These are phyloP conservation scores for Glaucidium brasilianum DNA, from an alignment of 2,113 vertebrate species.

Conservation along the genomic window DNA sequence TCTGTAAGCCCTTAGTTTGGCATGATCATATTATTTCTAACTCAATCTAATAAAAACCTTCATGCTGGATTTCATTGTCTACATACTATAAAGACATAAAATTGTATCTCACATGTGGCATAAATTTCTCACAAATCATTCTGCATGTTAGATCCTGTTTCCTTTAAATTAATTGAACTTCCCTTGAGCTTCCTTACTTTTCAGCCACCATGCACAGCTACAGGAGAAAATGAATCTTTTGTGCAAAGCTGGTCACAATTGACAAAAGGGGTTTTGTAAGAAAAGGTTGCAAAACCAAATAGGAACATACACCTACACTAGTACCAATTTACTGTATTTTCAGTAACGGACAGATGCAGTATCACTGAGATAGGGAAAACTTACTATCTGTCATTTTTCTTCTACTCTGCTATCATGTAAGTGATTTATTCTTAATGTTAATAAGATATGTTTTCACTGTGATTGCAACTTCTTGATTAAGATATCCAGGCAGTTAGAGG, in stretches of 20 bases:
- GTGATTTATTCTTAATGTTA: slow-evolving; percentile 23
- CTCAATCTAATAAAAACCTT: neutral
- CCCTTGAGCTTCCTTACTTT: neutral
- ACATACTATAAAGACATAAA: neutral
- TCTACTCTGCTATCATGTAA: neutral
- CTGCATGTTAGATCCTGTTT: neutral
- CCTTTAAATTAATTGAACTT: neutral
- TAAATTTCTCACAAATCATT: neutral
- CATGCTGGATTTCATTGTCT: neutral
- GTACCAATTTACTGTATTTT: slow-evolving; percentile 18
- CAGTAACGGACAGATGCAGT: slow-evolving; percentile 15
- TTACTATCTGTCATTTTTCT: slow-evolving; percentile 18
- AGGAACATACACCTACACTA: neutral
- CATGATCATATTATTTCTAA: neutral
- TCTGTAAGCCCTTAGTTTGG: neutral
- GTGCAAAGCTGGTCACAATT: neutral
- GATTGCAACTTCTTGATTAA: slow-evolving; percentile 25
- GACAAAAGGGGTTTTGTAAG: neutral
- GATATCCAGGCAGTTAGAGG: slow-evolving; percentile 27
- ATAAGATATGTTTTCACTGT: slow-evolving; percentile 52
- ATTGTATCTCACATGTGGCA: neutral
- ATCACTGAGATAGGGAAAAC: slow-evolving; percentile 9
- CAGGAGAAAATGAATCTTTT: neutral
- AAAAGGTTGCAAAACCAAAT: slow-evolving; percentile 1
- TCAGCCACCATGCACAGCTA: neutral